These are phyloP conservation scores for Laticauda colubrina DNA, from an alignment of 2,113 vertebrate species.

Conservation along the genomic window DNA sequence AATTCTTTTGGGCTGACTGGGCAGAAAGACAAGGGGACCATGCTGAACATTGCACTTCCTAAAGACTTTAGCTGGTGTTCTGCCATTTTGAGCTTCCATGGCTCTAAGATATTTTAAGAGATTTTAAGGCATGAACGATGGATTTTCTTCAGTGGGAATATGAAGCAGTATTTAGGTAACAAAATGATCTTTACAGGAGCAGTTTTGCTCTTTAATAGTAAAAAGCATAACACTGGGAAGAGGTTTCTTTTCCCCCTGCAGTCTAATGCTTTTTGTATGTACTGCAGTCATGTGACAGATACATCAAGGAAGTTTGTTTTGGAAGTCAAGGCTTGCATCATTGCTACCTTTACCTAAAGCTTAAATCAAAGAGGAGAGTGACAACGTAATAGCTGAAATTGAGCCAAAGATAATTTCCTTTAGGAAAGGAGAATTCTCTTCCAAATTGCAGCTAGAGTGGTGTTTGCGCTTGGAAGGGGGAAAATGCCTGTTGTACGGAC, in stretches of 20 bases:
- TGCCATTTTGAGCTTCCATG: background rate
- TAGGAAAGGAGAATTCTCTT: background rate
- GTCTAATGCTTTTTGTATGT: background rate
- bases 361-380: background rate
- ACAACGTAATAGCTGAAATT: background rate
- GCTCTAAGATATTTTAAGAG: background rate
- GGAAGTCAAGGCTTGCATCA: background rate
- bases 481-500: background rate
- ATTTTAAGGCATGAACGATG: background rate
- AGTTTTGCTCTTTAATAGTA: background rate
- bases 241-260: background rate
- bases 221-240: background rate
- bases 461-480: background rate
- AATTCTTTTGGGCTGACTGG: slow-evolving; percentile 1
- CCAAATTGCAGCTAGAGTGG: background rate
- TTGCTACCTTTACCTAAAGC: background rate
- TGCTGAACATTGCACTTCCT: background rate
- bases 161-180: background rate
- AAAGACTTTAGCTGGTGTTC: too few species aligned
- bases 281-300: background rate
- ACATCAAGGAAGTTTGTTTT: background rate
- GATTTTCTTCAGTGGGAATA: background rate
- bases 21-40: background rate
- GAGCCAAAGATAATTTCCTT: background rate
- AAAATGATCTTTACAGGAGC: background rate